Evolutionary conservation across 2,113 vertebrate species (phyloP).

Genomic region (Platichthys flesus): DNA sequence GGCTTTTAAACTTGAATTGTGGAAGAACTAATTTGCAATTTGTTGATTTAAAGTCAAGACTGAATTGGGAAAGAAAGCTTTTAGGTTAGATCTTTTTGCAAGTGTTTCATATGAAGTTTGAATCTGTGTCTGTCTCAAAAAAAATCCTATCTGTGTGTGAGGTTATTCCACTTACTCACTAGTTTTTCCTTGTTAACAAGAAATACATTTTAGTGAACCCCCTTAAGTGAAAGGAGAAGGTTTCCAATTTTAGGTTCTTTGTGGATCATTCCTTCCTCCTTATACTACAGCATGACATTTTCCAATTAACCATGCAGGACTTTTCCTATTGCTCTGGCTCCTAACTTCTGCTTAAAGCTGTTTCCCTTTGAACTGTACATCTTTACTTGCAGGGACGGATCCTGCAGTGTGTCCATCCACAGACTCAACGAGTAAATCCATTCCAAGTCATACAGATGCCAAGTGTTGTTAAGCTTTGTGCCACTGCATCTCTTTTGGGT

Average conservation of each 20-base stretch:
- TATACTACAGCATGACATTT: background rate
- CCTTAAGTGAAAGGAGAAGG: background rate
- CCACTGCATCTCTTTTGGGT: constrained; percentile 10
- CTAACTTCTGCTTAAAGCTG: background rate
- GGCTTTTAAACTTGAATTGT: no score
- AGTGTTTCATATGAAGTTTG: no score
- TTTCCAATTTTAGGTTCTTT: background rate
- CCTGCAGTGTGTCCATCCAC: background rate
- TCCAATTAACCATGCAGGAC: background rate
- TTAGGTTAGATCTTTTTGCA: no score
- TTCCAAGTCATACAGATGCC: background rate
- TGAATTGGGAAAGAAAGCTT: no score
- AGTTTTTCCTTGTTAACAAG: background rate
- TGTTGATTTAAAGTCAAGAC: no score
- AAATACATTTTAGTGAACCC: background rate
- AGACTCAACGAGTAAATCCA: constrained; percentile 10
- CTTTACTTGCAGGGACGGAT: constrained; percentile 11
- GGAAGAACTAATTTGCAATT: no score
- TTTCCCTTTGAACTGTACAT: constrained; percentile 6
- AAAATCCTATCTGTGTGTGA: background rate
- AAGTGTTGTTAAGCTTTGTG: background rate
- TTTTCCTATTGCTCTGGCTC: background rate
- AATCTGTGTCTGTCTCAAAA: no score
- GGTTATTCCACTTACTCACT: background rate
- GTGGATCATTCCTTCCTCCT: background rate